Conservation (phyloP, 1,140 invertebrate species). For the Stenopsyche tienmushanensis region DNA sequence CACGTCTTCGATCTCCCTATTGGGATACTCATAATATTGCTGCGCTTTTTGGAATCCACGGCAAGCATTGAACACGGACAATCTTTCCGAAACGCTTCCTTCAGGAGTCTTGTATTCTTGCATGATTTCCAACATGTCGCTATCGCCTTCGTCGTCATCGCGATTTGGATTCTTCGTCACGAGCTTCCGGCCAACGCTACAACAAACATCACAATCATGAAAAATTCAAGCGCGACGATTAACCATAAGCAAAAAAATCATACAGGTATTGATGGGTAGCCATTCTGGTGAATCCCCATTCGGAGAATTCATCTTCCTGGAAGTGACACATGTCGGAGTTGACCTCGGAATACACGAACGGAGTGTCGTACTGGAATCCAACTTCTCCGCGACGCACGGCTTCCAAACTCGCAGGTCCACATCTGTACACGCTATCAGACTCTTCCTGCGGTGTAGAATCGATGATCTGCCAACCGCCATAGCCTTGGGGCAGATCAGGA, state of each 20-base stretch:
- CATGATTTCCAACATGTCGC: conserved; percentile 68
- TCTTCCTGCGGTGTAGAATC: conserved; percentile 78
- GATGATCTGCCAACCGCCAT: conserved; percentile 79
- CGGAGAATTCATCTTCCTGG: conserved; percentile 63
- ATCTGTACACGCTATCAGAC: conserved; percentile 65
- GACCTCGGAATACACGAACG: conserved; percentile 76
- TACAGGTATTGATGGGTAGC: conserved; percentile 66
- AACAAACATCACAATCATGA: no score
- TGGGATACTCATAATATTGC: conserved; percentile 61
- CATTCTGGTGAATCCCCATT: conserved; percentile 65
- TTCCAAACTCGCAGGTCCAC: conserved; percentile 69
- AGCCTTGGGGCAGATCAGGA: conserved; percentile 69
- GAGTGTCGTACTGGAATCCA: conserved; percentile 71
- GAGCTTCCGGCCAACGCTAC: conserved; percentile 70
- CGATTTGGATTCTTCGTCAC: conserved; percentile 68
- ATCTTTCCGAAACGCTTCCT: conserved; percentile 62
- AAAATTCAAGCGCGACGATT: no score
- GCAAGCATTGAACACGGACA: conserved; percentile 65
- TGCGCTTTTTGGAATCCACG: conserved; percentile 60
- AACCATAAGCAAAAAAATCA: no score
- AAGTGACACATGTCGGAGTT: conserved; percentile 76
- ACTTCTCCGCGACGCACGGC: conserved; percentile 75
- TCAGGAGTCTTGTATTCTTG: conserved; percentile 70
- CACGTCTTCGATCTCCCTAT: conserved; percentile 61
- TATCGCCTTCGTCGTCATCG: conserved; percentile 63